Base-by-base conservation (phyloP, 2,113 vertebrate genomes). In the Ophthalmotilapia sp. region DNA sequence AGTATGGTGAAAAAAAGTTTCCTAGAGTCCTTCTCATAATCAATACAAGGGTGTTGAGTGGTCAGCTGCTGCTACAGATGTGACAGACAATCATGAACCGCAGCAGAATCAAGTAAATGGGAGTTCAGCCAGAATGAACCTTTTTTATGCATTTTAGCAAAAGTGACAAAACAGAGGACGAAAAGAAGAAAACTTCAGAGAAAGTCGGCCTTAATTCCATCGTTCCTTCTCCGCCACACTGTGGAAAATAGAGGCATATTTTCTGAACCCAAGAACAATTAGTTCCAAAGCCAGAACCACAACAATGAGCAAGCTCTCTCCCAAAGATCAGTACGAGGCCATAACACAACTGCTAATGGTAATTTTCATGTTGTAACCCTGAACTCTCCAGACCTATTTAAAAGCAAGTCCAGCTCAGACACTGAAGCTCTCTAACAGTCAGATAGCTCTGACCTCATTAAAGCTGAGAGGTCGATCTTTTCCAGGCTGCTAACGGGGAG, bases 1-100 rank as follows among this genome's bases (percentile, higher is more conserved):
- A 89, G 60, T 19, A 92, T 94, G 87, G 38, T 94, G 6, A 65
- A 90, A 81, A 51, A 93, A 79, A 13, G 92, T 88, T 21, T 94
- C 94, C 14, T 80, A 89, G 21, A 94, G 83, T n/a, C 81, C 91
- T 17, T 88, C 90, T 26, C 81, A 79, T 2, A 79, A 23, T 26
- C 81, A 81, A 2, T 77, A 85, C 85, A 86, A 62, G 91, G 79
- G 65, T 3, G 62, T 3, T 7, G 73, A 81, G 36, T 11, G 17
- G n/a, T 55, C 85, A 51, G 38, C 85, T 40, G 81, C 80, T 73
- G 23, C 62, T 9, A 6, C 81, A 36, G 86, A 65, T 56, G 79
- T 31, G 40, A 21, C 11, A 3, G 53, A 82, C 7, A 23, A 17
- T 9, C 80, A 58, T 8, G 58, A 51, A 53, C 62, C 3, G 36